Evolutionary conservation across 2,797 vertebrate genomes (phyloP), one percentile per base, ranked within the genome.

Genomic region (Hafferia zeledoni): DNA sequence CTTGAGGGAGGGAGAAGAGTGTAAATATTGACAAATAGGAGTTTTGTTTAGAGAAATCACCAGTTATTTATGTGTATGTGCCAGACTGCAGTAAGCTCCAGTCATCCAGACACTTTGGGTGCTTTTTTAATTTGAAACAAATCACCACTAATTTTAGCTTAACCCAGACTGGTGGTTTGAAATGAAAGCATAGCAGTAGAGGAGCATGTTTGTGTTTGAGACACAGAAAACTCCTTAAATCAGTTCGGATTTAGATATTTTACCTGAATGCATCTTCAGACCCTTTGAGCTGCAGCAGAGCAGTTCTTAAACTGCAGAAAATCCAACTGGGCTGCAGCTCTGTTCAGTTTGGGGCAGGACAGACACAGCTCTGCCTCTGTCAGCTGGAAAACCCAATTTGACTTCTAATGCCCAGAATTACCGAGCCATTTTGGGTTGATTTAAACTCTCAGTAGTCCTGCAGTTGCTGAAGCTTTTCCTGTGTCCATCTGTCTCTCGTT

Each of bases 401-500:
- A 37, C 55, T 91, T 91, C 49, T 75, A 63, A 37, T 76, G 92
- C 93, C 39, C 41, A 72, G 69, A 87, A 67, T 81, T 78, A 61
- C 41, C 69, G 68, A 94, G 74, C 69, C 41, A n/a, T 90, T 95
- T 91, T 89, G 43, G 43, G 68, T 88, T 94, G 94, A 71, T 81
- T 90, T 90, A 46, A 97, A 82, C 95, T 96, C 91, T 53, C 95
- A 97, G 92, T 75, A 91, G 84, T 97, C 84, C 94, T 95, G 16
- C 68, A 72, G 80, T 28, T 92, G 28, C 91, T 92, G 50, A 96
- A 93, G 93, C 92, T 97, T 98, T 97, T 97, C 80, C 74, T 97
- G 97, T 95, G 90, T 96, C 96, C 97, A 98, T 98, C 97, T 98
- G 97, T 93, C 93, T 98, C 98, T 97, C 96, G 97, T 98, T 98